Conservation (phyloP, 1,140 invertebrate genomes). For the Homalodisca vitripennis region DNA sequence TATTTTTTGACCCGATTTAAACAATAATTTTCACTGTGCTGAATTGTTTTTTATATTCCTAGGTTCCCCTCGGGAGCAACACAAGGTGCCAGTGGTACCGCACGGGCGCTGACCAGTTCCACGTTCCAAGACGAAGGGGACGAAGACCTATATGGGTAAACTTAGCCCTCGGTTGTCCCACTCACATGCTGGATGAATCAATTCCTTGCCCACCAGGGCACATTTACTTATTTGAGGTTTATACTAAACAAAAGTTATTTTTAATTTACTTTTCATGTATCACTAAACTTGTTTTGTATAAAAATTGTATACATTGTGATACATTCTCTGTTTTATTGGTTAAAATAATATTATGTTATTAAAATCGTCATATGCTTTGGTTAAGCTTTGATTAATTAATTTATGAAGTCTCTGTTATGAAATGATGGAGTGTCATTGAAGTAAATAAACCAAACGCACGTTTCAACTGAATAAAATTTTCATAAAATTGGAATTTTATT, state of each 20-base stretch:
- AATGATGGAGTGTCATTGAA: neutral
- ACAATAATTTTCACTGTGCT: too few relatives aligned
- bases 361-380: neutral
- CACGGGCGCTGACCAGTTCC: slow-evolving; percentile 69
- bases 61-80: slow-evolving; percentile 63
- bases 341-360: too few relatives aligned
- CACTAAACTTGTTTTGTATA: slow-evolving; percentile 6
- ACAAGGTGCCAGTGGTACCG: slow-evolving; percentile 63
- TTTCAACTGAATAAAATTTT: slow-evolving; percentile 24
- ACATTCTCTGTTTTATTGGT: neutral
- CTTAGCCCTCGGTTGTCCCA: neutral
- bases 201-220: neutral
- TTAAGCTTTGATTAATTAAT: slow-evolving; percentile 2
- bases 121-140: slow-evolving; percentile 84
- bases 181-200: neutral
- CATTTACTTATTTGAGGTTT: neutral
- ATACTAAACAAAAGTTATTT: neutral
- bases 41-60: too few relatives aligned
- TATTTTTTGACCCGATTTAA: too few relatives aligned
- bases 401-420: slow-evolving; percentile 11
- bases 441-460: slow-evolving; percentile 17
- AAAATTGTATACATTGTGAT: slow-evolving; percentile 17
- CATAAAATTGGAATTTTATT: slow-evolving; percentile 15
- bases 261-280: slow-evolving; percentile 12
- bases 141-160: slow-evolving; percentile 93